A percentile compares a stretch with the other conserved stretches of the same genome.
phyloP scores from a whole-genome alignment of 2,888 invertebrate genomes.

The Ctena decussata region DNA sequence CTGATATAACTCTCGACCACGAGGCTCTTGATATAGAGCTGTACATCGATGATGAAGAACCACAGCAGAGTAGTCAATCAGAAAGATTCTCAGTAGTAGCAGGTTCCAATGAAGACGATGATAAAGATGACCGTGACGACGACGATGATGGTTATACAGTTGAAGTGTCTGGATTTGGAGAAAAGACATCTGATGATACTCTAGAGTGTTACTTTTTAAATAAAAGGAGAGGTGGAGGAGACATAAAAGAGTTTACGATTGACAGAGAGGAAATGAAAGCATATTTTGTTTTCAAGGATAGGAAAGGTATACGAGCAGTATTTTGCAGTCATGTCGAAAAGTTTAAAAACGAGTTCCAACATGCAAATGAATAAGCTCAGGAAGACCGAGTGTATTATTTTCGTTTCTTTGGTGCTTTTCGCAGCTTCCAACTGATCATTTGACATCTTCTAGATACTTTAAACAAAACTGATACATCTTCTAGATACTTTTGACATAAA shows the following conservation, averaged over 20 bases:
- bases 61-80: not conserved
- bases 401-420: too few species aligned
- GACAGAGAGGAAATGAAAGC: not conserved
- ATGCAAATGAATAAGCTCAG: too few species aligned
- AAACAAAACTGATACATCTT: too few species aligned
- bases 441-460: too few species aligned
- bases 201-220: not conserved
- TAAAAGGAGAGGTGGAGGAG: not conserved
- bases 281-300: not conserved
- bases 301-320: too few species aligned
- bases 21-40: not conserved
- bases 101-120: conserved; percentile 4
- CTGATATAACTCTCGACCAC: not conserved
- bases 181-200: not conserved
- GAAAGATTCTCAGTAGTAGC: not conserved
- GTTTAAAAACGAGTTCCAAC: too few species aligned
- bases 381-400: too few species aligned
- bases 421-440: too few species aligned
- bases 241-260: not conserved
- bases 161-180: not conserved
- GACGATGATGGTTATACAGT: not conserved
- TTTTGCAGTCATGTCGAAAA: too few species aligned
- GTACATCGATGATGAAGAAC: not conserved
- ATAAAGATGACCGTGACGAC: not conserved
- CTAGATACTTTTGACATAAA: too few species aligned